Evolutionary conservation across 2,113 vertebrate species (phyloP).

Genomic region (Podilymbus podiceps): DNA sequence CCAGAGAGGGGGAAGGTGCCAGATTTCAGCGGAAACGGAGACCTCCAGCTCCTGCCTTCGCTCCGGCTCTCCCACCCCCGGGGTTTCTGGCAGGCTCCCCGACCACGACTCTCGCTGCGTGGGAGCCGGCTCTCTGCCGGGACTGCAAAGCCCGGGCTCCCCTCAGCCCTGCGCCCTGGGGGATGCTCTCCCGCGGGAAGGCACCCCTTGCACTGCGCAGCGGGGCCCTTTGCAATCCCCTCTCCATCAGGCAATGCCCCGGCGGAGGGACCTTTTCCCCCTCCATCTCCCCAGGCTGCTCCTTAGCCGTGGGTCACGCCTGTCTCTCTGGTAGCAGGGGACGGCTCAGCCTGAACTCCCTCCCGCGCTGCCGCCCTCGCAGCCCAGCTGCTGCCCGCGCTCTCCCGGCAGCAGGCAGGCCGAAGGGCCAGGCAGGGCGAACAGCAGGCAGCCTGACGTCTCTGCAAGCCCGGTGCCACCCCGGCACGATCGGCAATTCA

Average conservation of each 20-base stretch:
- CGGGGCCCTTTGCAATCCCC: background rate
- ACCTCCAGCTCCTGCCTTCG: background rate
- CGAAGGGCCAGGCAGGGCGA: background rate
- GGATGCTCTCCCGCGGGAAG: background rate
- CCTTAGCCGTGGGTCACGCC: background rate
- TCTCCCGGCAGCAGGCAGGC: background rate
- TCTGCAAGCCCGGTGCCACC: background rate
- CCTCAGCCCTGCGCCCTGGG: background rate
- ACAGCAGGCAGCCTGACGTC: background rate
- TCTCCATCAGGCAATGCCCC: background rate
- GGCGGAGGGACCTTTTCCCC: background rate
- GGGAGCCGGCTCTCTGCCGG: background rate
- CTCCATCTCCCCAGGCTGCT: background rate
- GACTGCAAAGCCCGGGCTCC: background rate
- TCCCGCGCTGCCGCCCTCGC: background rate
- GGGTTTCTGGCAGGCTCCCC: background rate
- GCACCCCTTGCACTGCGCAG: no score
- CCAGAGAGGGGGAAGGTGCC: conserved; percentile 10
- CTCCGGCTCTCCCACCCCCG: background rate
- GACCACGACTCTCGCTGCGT: fast-evolving
- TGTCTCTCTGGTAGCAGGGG: background rate
- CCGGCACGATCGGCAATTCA: fast-evolving
- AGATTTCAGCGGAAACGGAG: background rate
- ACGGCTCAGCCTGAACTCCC: background rate
- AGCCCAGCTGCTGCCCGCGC: background rate